Base-by-base conservation (phyloP, 53 echinoderm and acorn worm genomes). In the Arbacia lixula region DNA sequence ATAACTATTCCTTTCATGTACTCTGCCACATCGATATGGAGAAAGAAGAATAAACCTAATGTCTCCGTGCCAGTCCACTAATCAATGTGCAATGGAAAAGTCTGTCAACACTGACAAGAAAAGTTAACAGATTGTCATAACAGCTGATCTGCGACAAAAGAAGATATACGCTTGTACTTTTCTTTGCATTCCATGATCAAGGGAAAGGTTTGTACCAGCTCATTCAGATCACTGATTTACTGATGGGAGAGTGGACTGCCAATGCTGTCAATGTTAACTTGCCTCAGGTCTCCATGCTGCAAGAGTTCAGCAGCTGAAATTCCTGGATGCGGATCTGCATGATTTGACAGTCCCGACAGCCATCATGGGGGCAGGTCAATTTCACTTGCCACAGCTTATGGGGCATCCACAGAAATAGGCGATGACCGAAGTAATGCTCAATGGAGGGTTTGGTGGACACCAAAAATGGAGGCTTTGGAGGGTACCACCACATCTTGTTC, bases 351-450 rank as follows among this genome's bases (percentile, higher is more conserved):
- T 84, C 40, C 56, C 54, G 83, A 66, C 88, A 88, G 19, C 78
- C 12, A 21, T 58, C 34, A 1, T 72, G n/a, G 73, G 62, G 86
- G 58, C 74, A 85, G 75, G 86, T 86, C 58, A 86, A 72, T 40
- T 33, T 22, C 86, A 86, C 60, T 5, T 72, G 16, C 86, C 71
- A 71, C 60, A 85, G 30, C 72, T 49, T 91, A 24, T 71, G 51
- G 6, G 87, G 91, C 85, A 85, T 79, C 91, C 92, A 91, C 19
- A 85, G 72, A 28, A 85, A 71, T 2, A 81, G 72, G 1, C 60
- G 85, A 46, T 46, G 46, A 6, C 51, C 52, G 19, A 29, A 57
- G 58, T 57, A 57, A 10, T 65, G 30, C 6, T 40, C 39, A 3
- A 42, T 36, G 21, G 20, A 21, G 24, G 40, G 42, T 4, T 3